A percentile compares a stretch with the other conserved stretches of the same genome.
phyloP scores from a whole-genome alignment of 1,140 invertebrate genomes.

The Goniozus legneri region DNA sequence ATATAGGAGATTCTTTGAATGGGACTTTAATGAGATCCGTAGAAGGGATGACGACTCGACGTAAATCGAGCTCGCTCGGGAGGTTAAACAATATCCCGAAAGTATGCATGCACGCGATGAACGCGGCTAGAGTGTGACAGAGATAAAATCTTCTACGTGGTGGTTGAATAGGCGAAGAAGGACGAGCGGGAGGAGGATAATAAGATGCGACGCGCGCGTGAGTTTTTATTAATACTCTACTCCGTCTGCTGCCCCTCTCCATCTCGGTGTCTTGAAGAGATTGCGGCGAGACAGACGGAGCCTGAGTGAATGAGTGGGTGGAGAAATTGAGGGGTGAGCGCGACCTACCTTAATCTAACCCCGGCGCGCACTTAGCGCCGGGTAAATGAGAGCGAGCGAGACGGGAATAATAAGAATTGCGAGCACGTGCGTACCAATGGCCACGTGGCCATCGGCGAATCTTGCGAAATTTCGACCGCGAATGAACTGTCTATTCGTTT shows the following conservation, averaged over 20 bases:
- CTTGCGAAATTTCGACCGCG: too few species aligned
- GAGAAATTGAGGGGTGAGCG: slow-evolving; percentile 12
- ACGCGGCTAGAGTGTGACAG: slow-evolving; percentile 23
- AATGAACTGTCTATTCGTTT: too few species aligned
- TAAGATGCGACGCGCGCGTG: slow-evolving; percentile 35
- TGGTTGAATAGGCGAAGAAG: slow-evolving; percentile 22
- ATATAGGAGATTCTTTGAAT: too few species aligned
- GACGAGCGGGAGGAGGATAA: slow-evolving; percentile 20
- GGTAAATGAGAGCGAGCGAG: slow-evolving; percentile 19
- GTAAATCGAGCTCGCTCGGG: too few species aligned
- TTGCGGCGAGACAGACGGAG: slow-evolving; percentile 16
- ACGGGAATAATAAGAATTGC: too few species aligned
- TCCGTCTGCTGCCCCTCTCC: slow-evolving; percentile 20
- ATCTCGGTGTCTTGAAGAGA: slow-evolving; percentile 31
- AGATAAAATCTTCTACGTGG: slow-evolving; percentile 26
- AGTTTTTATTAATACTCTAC: slow-evolving; percentile 37
- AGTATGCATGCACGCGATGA: too few species aligned
- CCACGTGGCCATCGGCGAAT: too few species aligned
- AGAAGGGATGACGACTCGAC: too few species aligned
- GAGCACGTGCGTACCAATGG: too few species aligned
- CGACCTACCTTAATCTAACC: slow-evolving; percentile 32
- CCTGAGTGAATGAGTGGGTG: neutral
- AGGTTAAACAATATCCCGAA: slow-evolving; percentile 33
- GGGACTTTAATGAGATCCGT: too few species aligned
- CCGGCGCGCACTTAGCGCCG: slow-evolving; percentile 22